phyloP scores from a whole-genome alignment of 2,888 invertebrate genomes.

The Autographa pulchrina region DNA sequence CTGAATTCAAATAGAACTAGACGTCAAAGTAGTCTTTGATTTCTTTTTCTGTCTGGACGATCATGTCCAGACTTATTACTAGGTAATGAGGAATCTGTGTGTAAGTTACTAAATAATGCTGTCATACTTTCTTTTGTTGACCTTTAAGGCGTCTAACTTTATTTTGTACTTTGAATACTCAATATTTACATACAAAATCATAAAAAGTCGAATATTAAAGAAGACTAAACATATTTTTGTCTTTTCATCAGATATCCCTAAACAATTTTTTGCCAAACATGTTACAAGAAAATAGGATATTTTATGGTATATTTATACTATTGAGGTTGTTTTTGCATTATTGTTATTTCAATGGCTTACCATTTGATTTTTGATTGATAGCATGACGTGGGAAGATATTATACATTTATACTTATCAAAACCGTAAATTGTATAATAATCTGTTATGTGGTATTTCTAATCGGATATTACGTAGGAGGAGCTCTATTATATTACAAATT shows the following conservation, averaged over 20 bases:
- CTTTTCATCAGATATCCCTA: no score
- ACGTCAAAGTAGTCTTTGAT: constrained; percentile 25
- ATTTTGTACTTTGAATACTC: no score
- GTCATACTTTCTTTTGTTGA: no score
- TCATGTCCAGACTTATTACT: neutral
- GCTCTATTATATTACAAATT: neutral
- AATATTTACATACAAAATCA: no score
- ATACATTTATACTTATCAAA: neutral
- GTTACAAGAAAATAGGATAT: neutral
- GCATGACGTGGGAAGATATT: neutral
- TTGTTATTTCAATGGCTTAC: neutral
- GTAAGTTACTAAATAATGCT: no score
- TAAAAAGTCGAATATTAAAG: no score
- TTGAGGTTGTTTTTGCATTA: neutral
- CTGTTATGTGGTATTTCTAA: constrained; percentile 1
- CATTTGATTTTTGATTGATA: constrained; percentile 5
- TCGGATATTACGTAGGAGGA: constrained; percentile 15
- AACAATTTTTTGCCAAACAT: no score
- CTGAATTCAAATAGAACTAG: constrained; percentile 42
- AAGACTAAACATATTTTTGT: no score
- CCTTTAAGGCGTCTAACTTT: no score
- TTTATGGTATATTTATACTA: neutral
- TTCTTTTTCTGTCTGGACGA: neutral
- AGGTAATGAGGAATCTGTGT: no score
- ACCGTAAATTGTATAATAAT: neutral